Conservation (phyloP, 2,113 vertebrate species). For the Xenotilapia leptura region DNA sequence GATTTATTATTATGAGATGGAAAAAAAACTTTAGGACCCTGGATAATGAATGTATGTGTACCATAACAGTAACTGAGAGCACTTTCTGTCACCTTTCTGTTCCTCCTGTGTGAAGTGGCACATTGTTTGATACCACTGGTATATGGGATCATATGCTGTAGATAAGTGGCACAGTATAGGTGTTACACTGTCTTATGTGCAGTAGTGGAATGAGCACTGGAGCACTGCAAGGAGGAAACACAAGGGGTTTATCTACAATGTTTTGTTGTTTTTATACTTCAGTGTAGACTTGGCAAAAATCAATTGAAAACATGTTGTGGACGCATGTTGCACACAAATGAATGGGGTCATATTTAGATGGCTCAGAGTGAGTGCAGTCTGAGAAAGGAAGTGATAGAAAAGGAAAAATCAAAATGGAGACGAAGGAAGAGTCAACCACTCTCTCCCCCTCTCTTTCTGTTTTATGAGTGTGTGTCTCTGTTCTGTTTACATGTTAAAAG, state of each 20-base stretch:
- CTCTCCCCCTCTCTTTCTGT: background rate
- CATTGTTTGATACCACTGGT: fast-evolving
- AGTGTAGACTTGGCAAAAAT: background rate
- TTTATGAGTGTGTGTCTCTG: slow-evolving; percentile 58
- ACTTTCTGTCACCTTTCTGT: background rate
- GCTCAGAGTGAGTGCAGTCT: background rate
- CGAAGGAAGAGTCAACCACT: background rate
- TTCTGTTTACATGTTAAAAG: slow-evolving; percentile 70
- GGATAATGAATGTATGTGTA: background rate
- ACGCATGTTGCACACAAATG: background rate
- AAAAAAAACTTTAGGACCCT: background rate
- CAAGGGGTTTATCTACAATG: fast-evolving
- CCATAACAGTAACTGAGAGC: background rate
- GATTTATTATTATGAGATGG: fast-evolving
- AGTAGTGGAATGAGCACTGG: background rate
- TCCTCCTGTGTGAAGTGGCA: background rate
- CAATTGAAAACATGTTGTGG: background rate
- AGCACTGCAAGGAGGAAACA: background rate
- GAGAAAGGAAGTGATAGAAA: background rate
- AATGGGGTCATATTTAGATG: background rate
- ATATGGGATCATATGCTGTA: background rate
- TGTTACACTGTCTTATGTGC: background rate
- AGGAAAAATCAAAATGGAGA: background rate
- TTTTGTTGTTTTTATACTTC: background rate
- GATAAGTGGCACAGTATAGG: background rate